Evolutionary conservation across 1,140 invertebrate species (phyloP), one percentile per base, ranked within the genome.

Genomic region (Portunus trituberculatus): DNA sequence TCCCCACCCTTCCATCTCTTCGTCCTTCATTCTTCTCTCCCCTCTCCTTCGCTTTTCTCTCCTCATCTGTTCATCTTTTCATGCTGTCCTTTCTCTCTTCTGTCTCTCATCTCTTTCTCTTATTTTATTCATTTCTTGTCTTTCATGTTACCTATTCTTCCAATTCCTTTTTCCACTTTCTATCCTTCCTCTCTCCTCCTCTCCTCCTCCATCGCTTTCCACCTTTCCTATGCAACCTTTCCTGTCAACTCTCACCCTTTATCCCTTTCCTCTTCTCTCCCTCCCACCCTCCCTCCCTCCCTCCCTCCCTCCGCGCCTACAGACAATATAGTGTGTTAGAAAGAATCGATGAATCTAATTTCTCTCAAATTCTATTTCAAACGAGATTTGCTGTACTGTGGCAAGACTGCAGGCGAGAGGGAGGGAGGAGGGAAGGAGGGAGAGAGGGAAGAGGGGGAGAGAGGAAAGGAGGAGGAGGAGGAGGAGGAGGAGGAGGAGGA

Each of bases 321-420:
- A 2, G 67, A 76, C 67, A 76, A 76, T 76, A 76, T 76, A 20
- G 67, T 76, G 25, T 76, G 16, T 76, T 76, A 76, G n/a, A 76
- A 76, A 76, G 67, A 76, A 76, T 20, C 67, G 67, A 76, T 76
- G 67, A 76, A 76, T 76, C n/a, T 76, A 76, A 76, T 76, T 76
- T 76, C 67, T 76, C 67, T n/a, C 67, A 76, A 59, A n/a, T 76
- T 76, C 67, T 76, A n/a, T 76, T 76, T 76, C 67, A 76, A 76
- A 76, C 67, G 67, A 76, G 67, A 76, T 76, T 76, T 76, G 67
- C 67, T n/a, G 67, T 76, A 76, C 67, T 76, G 67, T 76, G 67
- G 67, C 67, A 76, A 76, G n/a, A n/a, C n/a, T 76, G 67, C 20
- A 25, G 67, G 52, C 20, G 25, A 76, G n/a, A n/a, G 67, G 20